Base-by-base conservation (phyloP, 2,888 invertebrate genomes). In the Cotesia congregata region DNA sequence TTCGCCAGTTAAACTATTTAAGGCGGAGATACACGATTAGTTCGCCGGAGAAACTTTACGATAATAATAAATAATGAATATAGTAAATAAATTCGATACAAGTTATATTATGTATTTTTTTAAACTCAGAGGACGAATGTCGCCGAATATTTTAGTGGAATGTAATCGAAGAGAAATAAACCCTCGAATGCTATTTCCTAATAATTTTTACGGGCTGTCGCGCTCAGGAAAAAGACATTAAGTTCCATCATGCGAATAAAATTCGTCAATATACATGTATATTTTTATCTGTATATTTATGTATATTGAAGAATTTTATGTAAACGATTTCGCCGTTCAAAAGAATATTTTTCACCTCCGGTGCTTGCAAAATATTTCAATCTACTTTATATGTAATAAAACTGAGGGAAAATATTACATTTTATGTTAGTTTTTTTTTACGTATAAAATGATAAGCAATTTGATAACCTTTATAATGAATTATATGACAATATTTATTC, bases 321-420 rank as follows among this genome's bases (percentile, higher is more conserved):
- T 5, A 6, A 59, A 50, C 50, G 3, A 50, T 50, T 50, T 50
- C 20, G 20, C 12, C 41, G 41, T 15, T 20, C 50, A 12, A 20
- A 12, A 69, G 50, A 69, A 40, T 69, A 69, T 69, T 50, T 69
- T 41, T n/a, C 50, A 50, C 50, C 50, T 12, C 50, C 50, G 50
- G 12, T 50, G 50, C 9, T 50, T 50, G 7, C 7, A 50, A 50
- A 50, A 50, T 50, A 50, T 50, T 50, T 50, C 50, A 50, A 50
- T 50, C 50, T 50, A 50, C 12, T 50, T 50, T 50, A 50, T 50
- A 50, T 50, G 12, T 12, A 50, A 50, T 50, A 50, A 50, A 50
- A 6, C 50, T 50, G 1, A 30, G 3, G 50, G 50, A 50, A 50
- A 50, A 50, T 50, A 50, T 50, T 50, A 50, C 12, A 50, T 7